A percentile compares a stretch with the other conserved stretches of the same genome.
phyloP scores from a whole-genome alignment of 92 coral and sea anemone species.

The Hydrozoanthus gracilis region DNA sequence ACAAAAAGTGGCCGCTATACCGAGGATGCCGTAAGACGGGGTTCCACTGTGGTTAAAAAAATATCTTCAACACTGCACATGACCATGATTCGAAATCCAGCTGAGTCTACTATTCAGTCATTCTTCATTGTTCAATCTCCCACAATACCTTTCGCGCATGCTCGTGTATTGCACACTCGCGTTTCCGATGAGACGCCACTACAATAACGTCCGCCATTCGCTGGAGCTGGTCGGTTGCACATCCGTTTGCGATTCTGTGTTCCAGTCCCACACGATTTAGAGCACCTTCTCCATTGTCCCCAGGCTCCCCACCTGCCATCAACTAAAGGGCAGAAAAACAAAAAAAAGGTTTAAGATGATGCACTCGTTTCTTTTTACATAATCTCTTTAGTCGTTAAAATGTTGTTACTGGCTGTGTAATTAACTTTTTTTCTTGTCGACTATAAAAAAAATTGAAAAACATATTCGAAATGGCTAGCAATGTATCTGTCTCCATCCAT shows the following conservation, averaged over 20 bases:
- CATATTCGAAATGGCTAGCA: too few relatives aligned
- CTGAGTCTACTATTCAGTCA: too few relatives aligned
- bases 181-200: slow-evolving; percentile 36
- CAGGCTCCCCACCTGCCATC: slow-evolving; percentile 3
- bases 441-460: too few relatives aligned
- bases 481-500: not conserved
- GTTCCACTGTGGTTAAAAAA: too few relatives aligned
- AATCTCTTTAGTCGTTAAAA: too few relatives aligned
- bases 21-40: too few relatives aligned
- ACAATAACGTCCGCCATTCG: slow-evolving; percentile 49
- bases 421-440: too few relatives aligned
- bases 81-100: too few relatives aligned
- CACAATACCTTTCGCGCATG: slow-evolving; percentile 18
- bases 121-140: too few relatives aligned
- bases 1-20: too few relatives aligned
- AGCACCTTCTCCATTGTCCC: slow-evolving; percentile 18
- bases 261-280: slow-evolving; percentile 46
- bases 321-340: not conserved
- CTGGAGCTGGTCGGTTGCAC: slow-evolving; percentile 56
- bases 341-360: not conserved
- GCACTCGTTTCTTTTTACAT: too few relatives aligned
- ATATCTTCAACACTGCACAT: too few relatives aligned
- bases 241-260: slow-evolving; percentile 24
- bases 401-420: not conserved
- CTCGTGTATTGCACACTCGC: slow-evolving; percentile 13